Percentiles rank a stretch among this genome's conserved stretches.
Conservation (phyloP, 53 echinoderm and acorn worm genomes). For the Luidia sarsii region DNA sequence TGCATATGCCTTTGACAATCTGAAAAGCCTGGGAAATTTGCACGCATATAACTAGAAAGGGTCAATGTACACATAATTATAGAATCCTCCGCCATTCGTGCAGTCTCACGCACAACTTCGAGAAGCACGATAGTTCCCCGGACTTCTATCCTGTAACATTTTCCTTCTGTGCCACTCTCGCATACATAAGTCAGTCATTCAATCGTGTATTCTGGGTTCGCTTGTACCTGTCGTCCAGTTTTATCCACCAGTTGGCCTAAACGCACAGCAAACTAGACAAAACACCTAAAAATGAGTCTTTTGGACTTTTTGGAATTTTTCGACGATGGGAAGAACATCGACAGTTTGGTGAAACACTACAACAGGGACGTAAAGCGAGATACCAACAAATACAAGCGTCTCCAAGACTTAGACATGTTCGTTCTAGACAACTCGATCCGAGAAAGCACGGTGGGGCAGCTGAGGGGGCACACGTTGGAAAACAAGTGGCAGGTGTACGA, state of each 20-base stretch:
- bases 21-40: too few relatives aligned
- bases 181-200: too few relatives aligned
- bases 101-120: too few relatives aligned
- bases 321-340: neutral
- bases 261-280: slow-evolving; percentile 2
- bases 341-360: neutral
- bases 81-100: too few relatives aligned
- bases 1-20: too few relatives aligned
- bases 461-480: slow-evolving; percentile 68
- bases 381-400: slow-evolving; percentile 10
- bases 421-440: slow-evolving; percentile 67
- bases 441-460: slow-evolving; percentile 63
- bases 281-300: neutral
- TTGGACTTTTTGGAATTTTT: neutral
- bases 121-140: too few relatives aligned
- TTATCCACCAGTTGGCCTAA: too few relatives aligned
- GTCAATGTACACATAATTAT: too few relatives aligned
- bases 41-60: too few relatives aligned
- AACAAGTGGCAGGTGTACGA: slow-evolving; percentile 62
- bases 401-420: slow-evolving; percentile 53
- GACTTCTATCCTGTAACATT: too few relatives aligned
- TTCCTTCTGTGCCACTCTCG: too few relatives aligned
- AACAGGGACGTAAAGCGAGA: neutral
- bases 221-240: neutral
- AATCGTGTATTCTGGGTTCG: neutral